Evolutionary conservation across 2,113 vertebrate species (phyloP), one percentile per base, ranked within the genome.

Genomic region (Galeopterus variegatus): DNA sequence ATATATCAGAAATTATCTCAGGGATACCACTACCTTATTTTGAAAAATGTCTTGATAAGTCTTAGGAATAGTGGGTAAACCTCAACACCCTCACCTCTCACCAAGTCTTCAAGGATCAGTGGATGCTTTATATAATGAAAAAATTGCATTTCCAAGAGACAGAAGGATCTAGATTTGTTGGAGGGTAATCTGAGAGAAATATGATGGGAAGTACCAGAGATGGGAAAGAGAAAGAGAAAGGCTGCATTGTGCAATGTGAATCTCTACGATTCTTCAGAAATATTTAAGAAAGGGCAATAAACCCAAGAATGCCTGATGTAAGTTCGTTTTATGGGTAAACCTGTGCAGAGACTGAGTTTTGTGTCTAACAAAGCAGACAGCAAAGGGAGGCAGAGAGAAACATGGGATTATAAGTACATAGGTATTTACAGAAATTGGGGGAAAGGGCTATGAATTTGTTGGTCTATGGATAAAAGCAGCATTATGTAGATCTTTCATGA

Each of bases 101-200:
- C 8, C 17, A 41, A 28, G 11, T 81, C 36, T 89, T 93, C 5
- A 33, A 24, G 21, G 4, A 6, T 52, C 60, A 64, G 21, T 52
- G 62, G 26, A 36, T 67, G 14, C 17, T 88, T 93, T 48, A 73
- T 48, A 90, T 83, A 72, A 93, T 24, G 26, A 92, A 90, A 72
- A 87, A 50, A 12, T 56, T 54, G 2, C 0, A 72, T 79, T 75
- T 85, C 36, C 24, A 89, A 41, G 14, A 87, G 18, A 48, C 26
- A 60, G 13, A 77, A 91, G 33, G 64, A 31, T 64, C 54, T 83
- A 45, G 17, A 58, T 3, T 23, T 72, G 45, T 65, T 65, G 17
- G 31, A 75, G 23, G 11, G 17, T 89, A 89, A 70, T 4, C 45
- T 13, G 28, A 75, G 24, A 50, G 45, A 36, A 50, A 75, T 5